Base-by-base conservation (phyloP, 2,113 vertebrate species). In the Marcusenius ussheri region DNA sequence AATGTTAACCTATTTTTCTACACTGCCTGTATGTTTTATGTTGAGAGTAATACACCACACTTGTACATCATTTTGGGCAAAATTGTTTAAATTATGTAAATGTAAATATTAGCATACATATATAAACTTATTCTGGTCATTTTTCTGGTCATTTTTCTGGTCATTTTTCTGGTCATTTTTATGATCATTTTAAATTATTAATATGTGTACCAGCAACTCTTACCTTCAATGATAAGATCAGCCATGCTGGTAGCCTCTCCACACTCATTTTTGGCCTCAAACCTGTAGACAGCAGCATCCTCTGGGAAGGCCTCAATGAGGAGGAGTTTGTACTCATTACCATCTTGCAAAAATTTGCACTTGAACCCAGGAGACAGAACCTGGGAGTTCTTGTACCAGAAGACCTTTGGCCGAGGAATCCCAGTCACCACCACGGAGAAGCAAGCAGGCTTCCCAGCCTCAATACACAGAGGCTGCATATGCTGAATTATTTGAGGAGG, bases 221-320 rank as follows among this genome's bases (percentile, higher is more conserved):
- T 95, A 99, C 98, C 98, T 97, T 99, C 98, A 1, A 99, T 98
- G 0, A 96, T 96, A 50, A 99, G 97, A 0, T 97, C 92, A 15
- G 97, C 97, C 1, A 97, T 97, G 93, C 98, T 99, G 1, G 94
- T 97, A 90, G 96, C 98, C 13, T 96, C 86, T 27, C 98, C 98
- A 0, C 96, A 98, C 91, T 98, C 97, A 88, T 99, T 99, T 95
- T 95, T 98, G 88, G 98, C 98, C 92, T 99, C 96, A 84, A 98
- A 99, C 42, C 95, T 97, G 88, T 99, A 99, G 90, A 96, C 92
- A 0, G 98, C 98, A 1, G 97, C 97, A 2, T 99, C 98, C 92
- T 99, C 98, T 0, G 98, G 97, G 94, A 99, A 99, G n/a, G 97
- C 97, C 90, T 99, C 98, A 3, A 99, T 99, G 21, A 99, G 96